Conservation (phyloP, 2,113 vertebrate genomes). For the Misgurnus anguillicaudatus region DNA sequence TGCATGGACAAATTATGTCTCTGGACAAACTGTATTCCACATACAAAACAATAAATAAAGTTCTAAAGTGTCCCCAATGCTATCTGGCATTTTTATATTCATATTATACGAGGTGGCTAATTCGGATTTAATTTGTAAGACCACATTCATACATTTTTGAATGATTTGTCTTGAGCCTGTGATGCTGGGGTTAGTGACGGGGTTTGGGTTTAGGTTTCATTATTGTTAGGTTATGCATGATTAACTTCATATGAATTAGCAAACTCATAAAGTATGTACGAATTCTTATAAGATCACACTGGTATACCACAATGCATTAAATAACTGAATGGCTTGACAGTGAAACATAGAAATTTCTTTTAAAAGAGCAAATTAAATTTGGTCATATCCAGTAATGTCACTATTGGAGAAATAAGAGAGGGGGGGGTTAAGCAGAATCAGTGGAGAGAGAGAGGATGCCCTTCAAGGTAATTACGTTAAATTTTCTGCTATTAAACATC, state of each 20-base stretch:
- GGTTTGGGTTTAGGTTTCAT: too few species aligned
- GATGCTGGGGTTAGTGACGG: too few species aligned
- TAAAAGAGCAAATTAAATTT: constrained; percentile 45
- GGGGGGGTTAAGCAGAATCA: background rate
- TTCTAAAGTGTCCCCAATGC: background rate
- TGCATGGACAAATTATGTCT: too few species aligned
- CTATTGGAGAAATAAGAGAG: background rate
- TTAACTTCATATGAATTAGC: too few species aligned
- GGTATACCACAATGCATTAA: background rate
- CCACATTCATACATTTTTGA: too few species aligned
- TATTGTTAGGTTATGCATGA: too few species aligned
- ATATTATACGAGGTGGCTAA: too few species aligned
- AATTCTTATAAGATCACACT: too few species aligned
- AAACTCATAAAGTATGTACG: too few species aligned
- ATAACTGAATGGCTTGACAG: constrained; percentile 45
- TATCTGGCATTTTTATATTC: too few species aligned
- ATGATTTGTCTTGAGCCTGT: too few species aligned
- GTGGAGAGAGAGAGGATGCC: constrained; percentile 21
- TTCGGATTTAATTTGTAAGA: too few species aligned
- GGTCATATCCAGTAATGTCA: constrained; percentile 47
- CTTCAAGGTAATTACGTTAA: constrained; percentile 50
- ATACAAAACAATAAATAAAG: constrained; percentile 28
- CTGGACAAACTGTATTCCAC: constrained; percentile 4
- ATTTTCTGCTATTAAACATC: constrained; percentile 48
- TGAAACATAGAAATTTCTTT: constrained; percentile 43